Evolutionary conservation across 1,140 invertebrate genomes (phyloP).

Genomic region (Meloidogyne chitwoodi): DNA sequence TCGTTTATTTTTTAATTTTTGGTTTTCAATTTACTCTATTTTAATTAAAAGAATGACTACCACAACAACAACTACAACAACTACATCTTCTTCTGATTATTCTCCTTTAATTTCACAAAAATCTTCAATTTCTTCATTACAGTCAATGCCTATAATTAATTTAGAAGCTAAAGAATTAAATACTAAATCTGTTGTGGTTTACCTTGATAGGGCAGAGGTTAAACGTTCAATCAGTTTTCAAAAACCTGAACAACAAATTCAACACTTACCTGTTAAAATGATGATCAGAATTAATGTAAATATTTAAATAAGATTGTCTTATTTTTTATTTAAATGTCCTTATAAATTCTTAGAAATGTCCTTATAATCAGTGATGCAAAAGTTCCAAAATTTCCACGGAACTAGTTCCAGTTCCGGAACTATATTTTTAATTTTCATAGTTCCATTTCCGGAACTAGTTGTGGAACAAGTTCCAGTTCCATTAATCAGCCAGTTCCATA

Average conservation of each 20-base stretch:
- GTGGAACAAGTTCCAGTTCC: no score
- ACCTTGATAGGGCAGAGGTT: conserved; percentile 54
- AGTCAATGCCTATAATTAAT: conserved; percentile 24
- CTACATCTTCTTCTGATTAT: conserved; percentile 44
- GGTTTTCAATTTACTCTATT: background rate
- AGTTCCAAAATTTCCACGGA: no score
- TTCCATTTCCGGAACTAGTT: no score
- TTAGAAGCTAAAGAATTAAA: conserved; percentile 44
- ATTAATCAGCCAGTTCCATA: no score
- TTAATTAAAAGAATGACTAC: background rate
- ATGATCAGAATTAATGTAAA: conserved; percentile 47
- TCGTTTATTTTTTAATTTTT: background rate
- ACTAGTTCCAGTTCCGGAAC: no score
- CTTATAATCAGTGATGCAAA: no score
- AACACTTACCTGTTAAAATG: conserved; percentile 33
- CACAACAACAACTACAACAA: conserved; percentile 44
- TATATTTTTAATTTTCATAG: no score
- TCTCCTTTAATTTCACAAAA: conserved; percentile 28
- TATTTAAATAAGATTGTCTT: background rate
- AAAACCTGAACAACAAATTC: background rate
- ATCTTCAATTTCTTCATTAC: conserved; percentile 43
- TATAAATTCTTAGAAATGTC: background rate
- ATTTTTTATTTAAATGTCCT: background rate
- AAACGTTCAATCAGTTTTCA: conserved; percentile 47
- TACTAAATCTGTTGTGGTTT: conserved; percentile 54